Percentiles rank a stretch among this genome's conserved stretches.
Evolutionary conservation across 2,888 invertebrate species (phyloP).

Genomic region (Strigamia transsilvanica): DNA sequence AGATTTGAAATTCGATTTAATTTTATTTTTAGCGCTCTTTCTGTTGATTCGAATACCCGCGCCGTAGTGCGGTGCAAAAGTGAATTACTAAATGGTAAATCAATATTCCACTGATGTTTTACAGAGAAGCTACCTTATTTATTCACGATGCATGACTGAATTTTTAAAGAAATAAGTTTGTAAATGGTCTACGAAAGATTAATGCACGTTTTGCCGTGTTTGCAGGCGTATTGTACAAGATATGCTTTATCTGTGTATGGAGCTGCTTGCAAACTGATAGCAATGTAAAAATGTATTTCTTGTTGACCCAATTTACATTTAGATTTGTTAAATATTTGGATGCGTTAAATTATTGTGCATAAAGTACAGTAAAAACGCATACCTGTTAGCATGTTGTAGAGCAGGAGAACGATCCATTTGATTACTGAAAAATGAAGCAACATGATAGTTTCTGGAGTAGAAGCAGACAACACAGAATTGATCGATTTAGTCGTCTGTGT

Average conservation of each 20-base stretch:
- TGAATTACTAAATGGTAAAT: not conserved
- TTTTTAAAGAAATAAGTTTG: not conserved
- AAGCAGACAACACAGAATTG: constrained; percentile 11
- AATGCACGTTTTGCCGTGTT: not conserved
- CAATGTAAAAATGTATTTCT: not conserved
- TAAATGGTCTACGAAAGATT: not conserved
- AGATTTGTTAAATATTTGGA: not conserved
- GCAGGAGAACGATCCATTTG: constrained; percentile 17
- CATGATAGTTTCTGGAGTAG: not conserved
- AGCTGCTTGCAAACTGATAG: not conserved
- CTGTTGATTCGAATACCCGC: not conserved
- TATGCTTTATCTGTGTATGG: not conserved
- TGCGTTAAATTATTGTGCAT: no score
- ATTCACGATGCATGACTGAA: not conserved
- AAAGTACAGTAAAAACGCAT: not conserved
- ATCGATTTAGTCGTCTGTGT: not conserved
- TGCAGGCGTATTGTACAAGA: not conserved
- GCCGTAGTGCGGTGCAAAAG: not conserved
- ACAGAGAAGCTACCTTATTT: constrained; percentile 9
- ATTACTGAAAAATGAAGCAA: not conserved
- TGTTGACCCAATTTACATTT: not conserved
- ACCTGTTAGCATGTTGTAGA: not conserved
- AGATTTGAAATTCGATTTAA: not conserved
- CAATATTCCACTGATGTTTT: constrained; percentile 12
- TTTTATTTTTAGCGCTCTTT: not conserved